A percentile compares a stretch with the other conserved stretches of the same genome.
These are phyloP conservation scores for Micromussa lordhowensis DNA, from an alignment of 92 coral and sea anemone genomes.

Conservation along the genomic window DNA sequence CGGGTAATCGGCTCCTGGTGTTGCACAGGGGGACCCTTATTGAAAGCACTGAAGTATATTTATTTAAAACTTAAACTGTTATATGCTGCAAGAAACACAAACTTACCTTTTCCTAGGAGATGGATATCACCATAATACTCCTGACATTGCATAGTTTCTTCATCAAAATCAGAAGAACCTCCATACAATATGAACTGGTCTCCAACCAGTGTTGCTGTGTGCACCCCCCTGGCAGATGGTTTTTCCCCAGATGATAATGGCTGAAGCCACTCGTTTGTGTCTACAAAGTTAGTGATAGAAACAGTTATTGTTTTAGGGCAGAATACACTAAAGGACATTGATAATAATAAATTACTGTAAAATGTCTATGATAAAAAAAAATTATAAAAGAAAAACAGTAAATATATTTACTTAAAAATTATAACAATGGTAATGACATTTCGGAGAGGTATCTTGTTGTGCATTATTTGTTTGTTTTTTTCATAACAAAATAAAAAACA, in stretches of 20 bases:
- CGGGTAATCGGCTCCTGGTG: too few relatives aligned
- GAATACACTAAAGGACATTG: background rate
- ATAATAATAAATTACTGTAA: background rate
- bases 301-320: background rate
- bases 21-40: too few relatives aligned
- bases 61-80: background rate
- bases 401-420: background rate
- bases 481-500: too few relatives aligned
- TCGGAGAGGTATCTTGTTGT: too few relatives aligned
- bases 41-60: too few relatives aligned
- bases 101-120: slow-evolving; percentile 64
- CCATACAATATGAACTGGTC: slow-evolving; percentile 73
- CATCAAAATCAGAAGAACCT: slow-evolving; percentile 85
- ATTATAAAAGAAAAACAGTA: background rate
- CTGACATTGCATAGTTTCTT: slow-evolving; percentile 80
- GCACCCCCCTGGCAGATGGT: slow-evolving; percentile 79
- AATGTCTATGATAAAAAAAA: background rate
- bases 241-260: slow-evolving; percentile 65
- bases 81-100: background rate
- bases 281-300: slow-evolving; percentile 25
- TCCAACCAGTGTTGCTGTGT: slow-evolving; percentile 63
- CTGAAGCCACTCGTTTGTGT: slow-evolving; percentile 81
- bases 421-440: too few relatives aligned
- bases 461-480: too few relatives aligned
- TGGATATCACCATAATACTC: slow-evolving; percentile 66